phyloP scores from a whole-genome alignment of 2,888 invertebrate genomes.

The Hololepta plana region DNA sequence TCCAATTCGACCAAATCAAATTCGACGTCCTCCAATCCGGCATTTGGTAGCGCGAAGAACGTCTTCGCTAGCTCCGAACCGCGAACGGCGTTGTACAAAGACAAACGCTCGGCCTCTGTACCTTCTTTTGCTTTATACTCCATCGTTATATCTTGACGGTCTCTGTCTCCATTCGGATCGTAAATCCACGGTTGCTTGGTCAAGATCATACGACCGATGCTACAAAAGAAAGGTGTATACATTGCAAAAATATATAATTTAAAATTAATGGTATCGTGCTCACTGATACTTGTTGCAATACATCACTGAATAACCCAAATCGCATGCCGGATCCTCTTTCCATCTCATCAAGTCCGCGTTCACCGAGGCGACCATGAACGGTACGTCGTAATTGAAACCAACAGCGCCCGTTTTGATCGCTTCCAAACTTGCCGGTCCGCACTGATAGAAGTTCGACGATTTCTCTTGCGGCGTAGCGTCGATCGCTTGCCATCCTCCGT shows the following conservation, averaged over 20 bases:
- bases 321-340: slow-evolving; percentile 45
- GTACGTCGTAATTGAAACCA: slow-evolving; percentile 54
- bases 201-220: slow-evolving; percentile 55
- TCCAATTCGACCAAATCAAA: slow-evolving; percentile 54
- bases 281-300: slow-evolving; percentile 59
- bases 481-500: slow-evolving; percentile 81
- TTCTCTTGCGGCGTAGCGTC: slow-evolving; percentile 74
- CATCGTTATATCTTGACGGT: slow-evolving; percentile 48
- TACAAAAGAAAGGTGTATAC: slow-evolving; percentile 19
- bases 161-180: slow-evolving; percentile 52
- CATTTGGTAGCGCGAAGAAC: slow-evolving; percentile 41
- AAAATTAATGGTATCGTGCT: slow-evolving; percentile 17
- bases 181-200: slow-evolving; percentile 57
- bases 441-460: slow-evolving; percentile 52
- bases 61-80: slow-evolving; percentile 46
- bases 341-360: slow-evolving; percentile 71
- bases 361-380: slow-evolving; percentile 64
- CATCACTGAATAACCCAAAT: slow-evolving; percentile 47
- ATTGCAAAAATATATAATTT: slow-evolving; percentile 3
- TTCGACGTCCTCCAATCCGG: slow-evolving; percentile 37
- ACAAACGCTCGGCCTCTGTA: slow-evolving; percentile 50
- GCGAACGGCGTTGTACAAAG: slow-evolving; percentile 57
- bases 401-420: slow-evolving; percentile 62
- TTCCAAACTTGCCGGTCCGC: slow-evolving; percentile 63
- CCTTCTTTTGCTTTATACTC: slow-evolving; percentile 59